Conservation (phyloP, 2,113 vertebrate genomes). For the Malurus melanocephalus region DNA sequence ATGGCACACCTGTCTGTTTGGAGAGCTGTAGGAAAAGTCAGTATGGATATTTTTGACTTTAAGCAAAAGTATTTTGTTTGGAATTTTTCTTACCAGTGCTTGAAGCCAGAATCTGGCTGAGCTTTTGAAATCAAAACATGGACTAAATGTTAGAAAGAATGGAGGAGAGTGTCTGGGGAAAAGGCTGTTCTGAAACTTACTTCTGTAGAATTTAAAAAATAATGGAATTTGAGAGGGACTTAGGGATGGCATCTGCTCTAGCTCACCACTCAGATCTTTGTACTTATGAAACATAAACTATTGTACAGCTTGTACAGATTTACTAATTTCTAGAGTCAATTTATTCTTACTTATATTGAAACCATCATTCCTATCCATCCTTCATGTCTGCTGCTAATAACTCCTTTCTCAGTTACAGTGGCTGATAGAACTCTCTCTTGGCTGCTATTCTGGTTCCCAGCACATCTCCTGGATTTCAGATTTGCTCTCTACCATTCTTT, state of each 20-base stretch:
- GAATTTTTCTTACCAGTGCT: neutral
- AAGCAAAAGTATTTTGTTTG: neutral
- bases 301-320: neutral
- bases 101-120: neutral
- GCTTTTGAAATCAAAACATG: neutral
- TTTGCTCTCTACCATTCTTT: neutral
- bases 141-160: neutral
- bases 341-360: neutral
- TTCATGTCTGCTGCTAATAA: accelerated
- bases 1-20: accelerated
- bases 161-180: neutral
- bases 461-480: neutral
- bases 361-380: neutral
- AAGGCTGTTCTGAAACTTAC: neutral
- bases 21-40: neutral
- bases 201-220: neutral
- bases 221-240: neutral
- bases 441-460: accelerated
- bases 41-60: neutral
- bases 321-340: neutral
- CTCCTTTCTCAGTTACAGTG: neutral
- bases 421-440: neutral
- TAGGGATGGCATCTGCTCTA: neutral
- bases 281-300: neutral
- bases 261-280: neutral